Conservation (phyloP, 2,797 vertebrate species). For the Sebastes minor region DNA sequence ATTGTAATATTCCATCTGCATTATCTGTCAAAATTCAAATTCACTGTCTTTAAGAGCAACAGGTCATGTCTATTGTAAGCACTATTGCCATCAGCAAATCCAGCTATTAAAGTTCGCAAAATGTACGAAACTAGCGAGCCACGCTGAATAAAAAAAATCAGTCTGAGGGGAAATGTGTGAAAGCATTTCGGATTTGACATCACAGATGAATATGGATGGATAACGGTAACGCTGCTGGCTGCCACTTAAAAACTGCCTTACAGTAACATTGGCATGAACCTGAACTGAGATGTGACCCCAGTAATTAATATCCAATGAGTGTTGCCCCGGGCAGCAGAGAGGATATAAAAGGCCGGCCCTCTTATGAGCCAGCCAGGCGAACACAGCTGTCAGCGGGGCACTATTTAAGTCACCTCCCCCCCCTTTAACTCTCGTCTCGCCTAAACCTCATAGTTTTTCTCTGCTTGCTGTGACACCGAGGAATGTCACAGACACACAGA, state of each 20-base stretch:
- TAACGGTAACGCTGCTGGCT: neutral
- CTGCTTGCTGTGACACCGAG: neutral
- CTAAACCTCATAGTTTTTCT: neutral
- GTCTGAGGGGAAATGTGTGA: neutral
- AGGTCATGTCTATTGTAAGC: neutral
- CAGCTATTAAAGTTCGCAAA: neutral
- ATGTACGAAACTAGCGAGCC: neutral
- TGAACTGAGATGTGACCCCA: neutral
- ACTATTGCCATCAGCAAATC: neutral
- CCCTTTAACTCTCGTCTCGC: neutral
- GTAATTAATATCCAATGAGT: neutral
- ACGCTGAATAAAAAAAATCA: neutral
- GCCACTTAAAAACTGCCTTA: neutral
- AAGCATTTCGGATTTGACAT: neutral
- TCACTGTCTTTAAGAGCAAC: too few relatives aligned
- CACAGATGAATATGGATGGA: neutral
- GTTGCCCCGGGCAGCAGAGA: neutral
- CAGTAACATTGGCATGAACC: neutral
- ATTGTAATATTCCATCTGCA: too few relatives aligned
- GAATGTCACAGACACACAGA: constrained; percentile 20
- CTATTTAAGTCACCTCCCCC: constrained; percentile 2
- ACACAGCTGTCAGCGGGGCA: constrained; percentile 1
- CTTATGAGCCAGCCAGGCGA: neutral
- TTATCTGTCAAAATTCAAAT: too few relatives aligned
- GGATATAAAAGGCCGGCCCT: neutral